Percentiles rank a stretch among this genome's conserved stretches.
phyloP scores from a whole-genome alignment of 1,140 invertebrate species.

The Andrena cerasifolii region DNA sequence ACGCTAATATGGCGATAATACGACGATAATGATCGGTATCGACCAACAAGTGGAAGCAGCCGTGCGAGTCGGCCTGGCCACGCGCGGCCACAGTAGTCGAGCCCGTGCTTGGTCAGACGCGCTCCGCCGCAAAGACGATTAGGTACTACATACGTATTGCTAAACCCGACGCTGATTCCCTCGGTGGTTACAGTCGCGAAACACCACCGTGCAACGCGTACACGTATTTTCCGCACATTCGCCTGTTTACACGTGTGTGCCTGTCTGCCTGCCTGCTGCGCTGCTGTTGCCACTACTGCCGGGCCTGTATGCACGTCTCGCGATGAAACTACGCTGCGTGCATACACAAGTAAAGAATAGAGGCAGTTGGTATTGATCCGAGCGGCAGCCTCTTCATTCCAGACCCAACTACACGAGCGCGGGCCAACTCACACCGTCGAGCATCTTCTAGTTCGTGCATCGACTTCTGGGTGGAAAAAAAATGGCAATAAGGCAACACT shows the following conservation, averaged over 20 bases:
- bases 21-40: slow-evolving; percentile 29
- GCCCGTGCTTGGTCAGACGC: slow-evolving; percentile 11
- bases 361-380: slow-evolving; percentile 80
- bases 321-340: slow-evolving; percentile 56
- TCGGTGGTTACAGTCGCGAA: neutral
- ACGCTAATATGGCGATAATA: slow-evolving; percentile 6
- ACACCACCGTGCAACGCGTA: neutral
- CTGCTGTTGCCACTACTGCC: no score
- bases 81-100: slow-evolving; percentile 20
- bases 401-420: slow-evolving; percentile 56
- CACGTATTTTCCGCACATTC: neutral
- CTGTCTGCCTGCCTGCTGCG: no score
- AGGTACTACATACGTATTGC: no score
- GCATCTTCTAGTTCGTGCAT: slow-evolving; percentile 42
- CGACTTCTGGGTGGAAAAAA: slow-evolving; percentile 34
- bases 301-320: slow-evolving; percentile 29
- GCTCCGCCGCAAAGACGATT: neutral
- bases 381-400: slow-evolving; percentile 67
- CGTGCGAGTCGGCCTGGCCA: neutral
- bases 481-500: slow-evolving; percentile 40
- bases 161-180: neutral
- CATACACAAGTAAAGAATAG: slow-evolving; percentile 75
- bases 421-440: slow-evolving; percentile 38
- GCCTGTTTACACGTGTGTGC: no score
- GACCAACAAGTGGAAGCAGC: slow-evolving; percentile 49